A percentile compares a stretch with the other conserved stretches of the same genome.
Evolutionary conservation across 2,888 invertebrate species (phyloP).

Genomic region (Eugnorisma glareosa): DNA sequence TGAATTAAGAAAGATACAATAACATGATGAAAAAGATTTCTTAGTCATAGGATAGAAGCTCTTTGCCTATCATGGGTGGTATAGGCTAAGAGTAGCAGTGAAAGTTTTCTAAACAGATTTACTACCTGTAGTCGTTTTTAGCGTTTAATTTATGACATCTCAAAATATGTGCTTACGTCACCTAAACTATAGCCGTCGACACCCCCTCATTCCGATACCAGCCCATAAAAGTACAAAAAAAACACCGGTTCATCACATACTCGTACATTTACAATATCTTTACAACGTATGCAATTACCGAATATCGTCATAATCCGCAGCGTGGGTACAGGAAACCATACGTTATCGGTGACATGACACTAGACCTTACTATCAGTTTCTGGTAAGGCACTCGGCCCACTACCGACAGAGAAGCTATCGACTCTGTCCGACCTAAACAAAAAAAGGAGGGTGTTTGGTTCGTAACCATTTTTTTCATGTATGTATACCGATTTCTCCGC

Average conservation of each 20-base stretch:
- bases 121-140: not conserved
- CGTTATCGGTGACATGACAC: slow-evolving; percentile 27
- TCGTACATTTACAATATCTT: slow-evolving; percentile 15
- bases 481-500: not conserved
- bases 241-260: not conserved
- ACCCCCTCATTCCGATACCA: not conserved
- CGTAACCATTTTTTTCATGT: not conserved
- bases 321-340: slow-evolving; percentile 40
- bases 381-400: not conserved
- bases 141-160: not conserved
- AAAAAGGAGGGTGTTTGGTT: not conserved
- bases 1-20: not conserved
- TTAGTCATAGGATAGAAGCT: not conserved
- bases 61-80: not conserved
- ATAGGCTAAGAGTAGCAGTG: not conserved
- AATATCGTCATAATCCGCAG: slow-evolving; percentile 25
- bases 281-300: slow-evolving; percentile 35
- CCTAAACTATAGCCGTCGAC: not conserved
- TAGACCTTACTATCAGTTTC: slow-evolving; percentile 27
- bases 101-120: not conserved
- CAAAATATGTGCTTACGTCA: slow-evolving; percentile 4
- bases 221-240: slow-evolving; percentile 10
- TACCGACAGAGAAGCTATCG: not conserved
- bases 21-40: not conserved
- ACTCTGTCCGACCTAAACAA: not conserved